Evolutionary conservation across 2,888 invertebrate genomes (phyloP), one percentile per base, ranked within the genome.

Genomic region (Labia minor): DNA sequence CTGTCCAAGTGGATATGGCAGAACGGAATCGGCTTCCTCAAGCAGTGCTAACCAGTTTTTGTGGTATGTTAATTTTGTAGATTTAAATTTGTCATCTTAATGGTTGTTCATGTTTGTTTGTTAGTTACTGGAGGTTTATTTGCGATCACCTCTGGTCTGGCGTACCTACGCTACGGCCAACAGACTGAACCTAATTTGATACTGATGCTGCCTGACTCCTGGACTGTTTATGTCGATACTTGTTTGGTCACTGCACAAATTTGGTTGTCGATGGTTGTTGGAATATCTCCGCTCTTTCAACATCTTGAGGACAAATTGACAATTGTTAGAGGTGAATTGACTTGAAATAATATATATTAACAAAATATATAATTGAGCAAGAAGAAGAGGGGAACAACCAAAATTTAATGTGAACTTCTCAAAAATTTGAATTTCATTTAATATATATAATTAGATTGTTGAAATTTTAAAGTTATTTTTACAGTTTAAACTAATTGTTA

Each of bases 1-100:
- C 94, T 0, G 86, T 95, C 65, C 95, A 95, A 79, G 89, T 93
- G 70, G 95, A 95, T 76, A 95, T 95, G 95, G 84, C 83, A 70
- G 83, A 89, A 70, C 89, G 90, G 70, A 78, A 81, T 1, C 84
- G 88, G 72, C 86, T 95, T 70, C 83, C 86, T 71, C 80, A 81
- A 72, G 90, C 92, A 0, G 85, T 92, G 0, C 72, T 88, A 1
- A 79, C 83, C 10, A 90, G 88, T 10, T 92, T 91, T 76, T 72
- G 81, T 33, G 80, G 88, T 88, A 77, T 77, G 79, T 76, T 63
- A 61, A 66, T 37, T 65, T 65, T 37, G 69, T n/a, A 49, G 14
- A n/a, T 49, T n/a, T 49, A 49, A 3, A 11, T 49, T 49, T 3
- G 49, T 19, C n/a, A n/a, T n/a, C n/a, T n/a, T n/a, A 61, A 61